phyloP scores from a whole-genome alignment of 2,797 vertebrate species.

The Crossoptilon crossoptilon region DNA sequence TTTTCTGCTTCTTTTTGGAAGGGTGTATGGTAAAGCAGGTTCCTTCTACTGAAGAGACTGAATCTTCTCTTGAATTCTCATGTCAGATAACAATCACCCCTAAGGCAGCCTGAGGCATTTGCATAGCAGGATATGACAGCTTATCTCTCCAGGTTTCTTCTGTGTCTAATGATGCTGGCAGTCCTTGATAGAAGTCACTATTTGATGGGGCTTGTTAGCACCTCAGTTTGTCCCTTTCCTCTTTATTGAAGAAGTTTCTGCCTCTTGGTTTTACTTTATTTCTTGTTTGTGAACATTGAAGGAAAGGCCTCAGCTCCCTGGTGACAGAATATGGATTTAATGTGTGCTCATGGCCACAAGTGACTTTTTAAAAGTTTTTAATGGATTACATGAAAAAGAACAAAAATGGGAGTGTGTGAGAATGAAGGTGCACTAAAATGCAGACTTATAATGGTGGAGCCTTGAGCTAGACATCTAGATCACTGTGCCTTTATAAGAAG shows the following conservation, averaged over 20 bases:
- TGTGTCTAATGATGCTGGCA: not conserved
- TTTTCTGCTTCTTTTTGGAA: not conserved
- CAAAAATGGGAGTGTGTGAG: not conserved
- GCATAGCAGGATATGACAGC: not conserved
- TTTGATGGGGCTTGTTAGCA: not conserved
- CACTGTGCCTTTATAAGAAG: not conserved
- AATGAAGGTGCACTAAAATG: not conserved
- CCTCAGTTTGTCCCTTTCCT: not conserved
- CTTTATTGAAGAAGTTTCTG: not conserved
- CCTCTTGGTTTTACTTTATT: not conserved
- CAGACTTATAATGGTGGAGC: not conserved
- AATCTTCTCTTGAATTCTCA: not conserved
- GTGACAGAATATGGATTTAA: not conserved
- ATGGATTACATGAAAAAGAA: not conserved
- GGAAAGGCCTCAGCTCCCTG: not conserved
- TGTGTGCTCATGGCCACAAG: not conserved
- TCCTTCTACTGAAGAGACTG: not conserved
- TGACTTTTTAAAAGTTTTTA: not conserved
- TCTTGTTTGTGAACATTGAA: not conserved
- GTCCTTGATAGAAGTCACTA: not conserved
- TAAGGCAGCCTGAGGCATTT: not conserved
- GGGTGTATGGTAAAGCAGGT: not conserved
- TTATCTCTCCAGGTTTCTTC: not conserved
- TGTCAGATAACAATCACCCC: not conserved
- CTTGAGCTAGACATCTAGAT: not conserved